Base-by-base conservation (phyloP, 2,113 vertebrate species). In the Vidua chalybeata region DNA sequence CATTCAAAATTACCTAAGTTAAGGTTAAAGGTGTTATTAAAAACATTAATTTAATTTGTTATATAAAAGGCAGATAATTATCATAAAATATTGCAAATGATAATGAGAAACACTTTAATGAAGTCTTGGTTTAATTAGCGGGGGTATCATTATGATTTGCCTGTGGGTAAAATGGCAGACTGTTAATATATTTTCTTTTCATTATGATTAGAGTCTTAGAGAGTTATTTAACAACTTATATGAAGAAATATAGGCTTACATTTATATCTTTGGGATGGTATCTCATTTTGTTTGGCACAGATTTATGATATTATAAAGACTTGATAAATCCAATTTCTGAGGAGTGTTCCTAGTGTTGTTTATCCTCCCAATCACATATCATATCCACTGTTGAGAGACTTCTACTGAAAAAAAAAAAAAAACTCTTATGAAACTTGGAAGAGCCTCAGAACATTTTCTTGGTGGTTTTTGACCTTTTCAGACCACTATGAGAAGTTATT, bases 1-100 rank as follows among this genome's bases (percentile, higher is more conserved):
- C 95, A 96, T 97, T 95, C 79, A 97, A 89, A 97, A 97, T 80
- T 97, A 97, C 94, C 94, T 96, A 87, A 71, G 72, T 24, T 90
- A 96, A 97, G 95, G 97, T 97, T 97, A 97, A 97, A 97, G 96
- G 94, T 97, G 71, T 97, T 98, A 97, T 97, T 97, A 97, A 97
- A 97, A 97, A 92, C 91, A 96, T 98, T 97, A 97, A 98, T 98
- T 98, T 97, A 96, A 97, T 97, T 97, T 76, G 76, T 85, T 96
- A 84, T 87, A 78, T 89, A 97, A 96, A 95, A 96, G 74, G 76
- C 79, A 95, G 95, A 94, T 97, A 97, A 97, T 97, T 97, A 97
- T 97, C 86, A 97, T 97, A 98, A 97, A 97, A 97, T 96, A 95
- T 95, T 97, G 96, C 95, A 96, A 94, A 96, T 93, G 58, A 78